A percentile compares a stretch with the other conserved stretches of the same genome.
Conservation (phyloP, 2,888 invertebrate species). For the Torymus texanus region DNA sequence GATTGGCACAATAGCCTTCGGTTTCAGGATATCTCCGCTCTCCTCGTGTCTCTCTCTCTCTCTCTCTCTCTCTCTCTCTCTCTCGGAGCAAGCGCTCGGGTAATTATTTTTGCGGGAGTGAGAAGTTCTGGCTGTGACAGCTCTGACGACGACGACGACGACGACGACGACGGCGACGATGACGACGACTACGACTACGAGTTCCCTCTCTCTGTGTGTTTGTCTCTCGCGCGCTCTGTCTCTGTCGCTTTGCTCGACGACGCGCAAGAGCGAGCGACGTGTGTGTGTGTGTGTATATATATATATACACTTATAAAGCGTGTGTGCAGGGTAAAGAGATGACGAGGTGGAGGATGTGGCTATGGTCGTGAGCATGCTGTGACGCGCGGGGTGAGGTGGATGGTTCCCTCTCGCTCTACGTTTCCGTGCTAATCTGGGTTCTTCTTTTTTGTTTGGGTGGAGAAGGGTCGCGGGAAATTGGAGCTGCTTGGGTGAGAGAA, state of each 20-base stretch:
- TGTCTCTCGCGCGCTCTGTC: slow-evolving; percentile 20
- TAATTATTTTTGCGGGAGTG: slow-evolving; percentile 74
- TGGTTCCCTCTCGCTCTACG: too few species aligned
- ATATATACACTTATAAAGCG: too few species aligned
- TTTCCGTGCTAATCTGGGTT: too few species aligned
- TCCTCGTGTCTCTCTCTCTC: slow-evolving; percentile 9
- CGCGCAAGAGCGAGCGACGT: too few species aligned
- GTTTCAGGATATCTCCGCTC: slow-evolving; percentile 54
- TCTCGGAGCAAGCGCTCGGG: slow-evolving; percentile 55
- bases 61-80: slow-evolving; percentile 17
- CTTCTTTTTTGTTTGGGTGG: too few species aligned
- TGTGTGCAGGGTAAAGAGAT: too few species aligned
- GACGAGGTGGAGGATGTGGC: too few species aligned
- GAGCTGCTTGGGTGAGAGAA: too few species aligned
- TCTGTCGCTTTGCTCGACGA: not conserved
- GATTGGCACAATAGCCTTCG: slow-evolving; percentile 69
- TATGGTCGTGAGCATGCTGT: too few species aligned
- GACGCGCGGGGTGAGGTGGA: too few species aligned
- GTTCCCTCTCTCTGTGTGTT: slow-evolving; percentile 9
- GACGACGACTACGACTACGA: slow-evolving; percentile 20
- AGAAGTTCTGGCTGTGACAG: slow-evolving; percentile 71
- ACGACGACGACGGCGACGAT: slow-evolving; percentile 61
- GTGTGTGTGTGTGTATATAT: too few species aligned
- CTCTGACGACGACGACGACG: slow-evolving; percentile 57
- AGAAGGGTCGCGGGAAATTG: too few species aligned